Conservation (phyloP, 1,140 invertebrate genomes). For the Drosophila fuyamai region DNA sequence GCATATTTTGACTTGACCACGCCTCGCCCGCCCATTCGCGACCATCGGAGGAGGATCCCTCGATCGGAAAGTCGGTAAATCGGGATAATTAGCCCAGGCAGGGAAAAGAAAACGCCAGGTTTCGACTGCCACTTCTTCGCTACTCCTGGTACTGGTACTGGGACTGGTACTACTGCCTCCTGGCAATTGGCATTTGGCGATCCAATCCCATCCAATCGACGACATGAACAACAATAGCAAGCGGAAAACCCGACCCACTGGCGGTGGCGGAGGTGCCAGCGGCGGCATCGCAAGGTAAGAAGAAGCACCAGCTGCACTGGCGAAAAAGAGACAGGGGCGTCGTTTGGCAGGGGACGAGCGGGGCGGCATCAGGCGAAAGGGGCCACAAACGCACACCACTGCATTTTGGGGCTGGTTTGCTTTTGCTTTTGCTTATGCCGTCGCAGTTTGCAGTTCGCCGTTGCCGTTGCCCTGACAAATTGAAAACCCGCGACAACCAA, state of each 20-base stretch:
- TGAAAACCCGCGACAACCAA: slow-evolving; percentile 58
- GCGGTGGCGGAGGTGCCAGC: slow-evolving; percentile 63
- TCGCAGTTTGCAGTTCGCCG: slow-evolving; percentile 36
- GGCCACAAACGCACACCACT: slow-evolving; percentile 23
- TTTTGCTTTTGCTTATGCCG: slow-evolving; percentile 31
- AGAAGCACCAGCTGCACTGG: slow-evolving; percentile 67
- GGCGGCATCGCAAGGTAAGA: slow-evolving; percentile 82
- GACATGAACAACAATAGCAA: slow-evolving; percentile 83
- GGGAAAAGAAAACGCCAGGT: slow-evolving; percentile 42
- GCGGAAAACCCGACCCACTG: slow-evolving; percentile 83
- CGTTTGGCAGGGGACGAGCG: slow-evolving; percentile 3
- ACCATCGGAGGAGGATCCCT: slow-evolving; percentile 10
- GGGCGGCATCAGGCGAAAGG: slow-evolving; percentile 7
- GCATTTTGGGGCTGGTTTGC: slow-evolving; percentile 48
- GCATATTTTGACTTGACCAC: slow-evolving; percentile 33
- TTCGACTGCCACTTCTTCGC: slow-evolving; percentile 50
- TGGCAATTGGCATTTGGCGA: slow-evolving; percentile 45
- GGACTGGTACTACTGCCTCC: slow-evolving; percentile 23
- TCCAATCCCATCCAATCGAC: slow-evolving; percentile 42
- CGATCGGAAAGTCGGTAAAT: slow-evolving; percentile 13
- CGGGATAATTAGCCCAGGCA: slow-evolving; percentile 13
- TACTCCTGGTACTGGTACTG: slow-evolving; percentile 55
- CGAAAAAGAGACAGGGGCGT: slow-evolving; percentile 24
- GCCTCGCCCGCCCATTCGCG: slow-evolving; percentile 33
- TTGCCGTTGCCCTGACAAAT: slow-evolving; percentile 59